Percentiles rank a stretch among this genome's conserved stretches.
phyloP scores from a whole-genome alignment of 2,888 invertebrate genomes.

The Geophilus truncorum region DNA sequence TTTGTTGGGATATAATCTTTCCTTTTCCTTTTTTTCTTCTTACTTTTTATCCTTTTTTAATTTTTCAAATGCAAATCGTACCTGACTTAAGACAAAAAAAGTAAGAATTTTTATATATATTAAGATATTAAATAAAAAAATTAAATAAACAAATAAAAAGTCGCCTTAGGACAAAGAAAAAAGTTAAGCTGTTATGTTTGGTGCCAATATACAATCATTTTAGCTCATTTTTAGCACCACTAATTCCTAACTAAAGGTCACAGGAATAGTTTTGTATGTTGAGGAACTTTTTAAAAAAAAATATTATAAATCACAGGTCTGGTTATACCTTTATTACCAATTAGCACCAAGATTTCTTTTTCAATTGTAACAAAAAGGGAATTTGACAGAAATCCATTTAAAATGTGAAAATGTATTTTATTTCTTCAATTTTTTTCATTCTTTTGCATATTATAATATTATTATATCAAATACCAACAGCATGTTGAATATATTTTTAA shows the following conservation, averaged over 20 bases:
- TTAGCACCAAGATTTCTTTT: neutral
- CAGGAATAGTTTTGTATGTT: neutral
- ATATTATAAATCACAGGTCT: neutral
- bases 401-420: neutral
- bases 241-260: neutral
- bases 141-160: neutral
- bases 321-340: neutral
- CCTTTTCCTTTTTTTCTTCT: neutral
- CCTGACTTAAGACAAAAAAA: conserved; percentile 12
- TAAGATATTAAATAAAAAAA: neutral
- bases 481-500: too few species aligned
- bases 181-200: neutral
- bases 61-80: conserved; percentile 30
- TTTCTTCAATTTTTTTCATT: neutral
- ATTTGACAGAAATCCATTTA: neutral
- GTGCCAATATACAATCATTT: neutral
- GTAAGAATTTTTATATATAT: neutral
- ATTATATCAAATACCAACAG: too few species aligned
- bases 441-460: neutral
- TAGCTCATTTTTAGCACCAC: neutral
- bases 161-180: neutral
- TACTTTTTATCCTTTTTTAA: neutral
- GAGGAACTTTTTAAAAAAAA: neutral
- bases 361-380: neutral
- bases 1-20: neutral